Base-by-base conservation (phyloP, 2,888 invertebrate genomes). In the Micropterix aruncella region DNA sequence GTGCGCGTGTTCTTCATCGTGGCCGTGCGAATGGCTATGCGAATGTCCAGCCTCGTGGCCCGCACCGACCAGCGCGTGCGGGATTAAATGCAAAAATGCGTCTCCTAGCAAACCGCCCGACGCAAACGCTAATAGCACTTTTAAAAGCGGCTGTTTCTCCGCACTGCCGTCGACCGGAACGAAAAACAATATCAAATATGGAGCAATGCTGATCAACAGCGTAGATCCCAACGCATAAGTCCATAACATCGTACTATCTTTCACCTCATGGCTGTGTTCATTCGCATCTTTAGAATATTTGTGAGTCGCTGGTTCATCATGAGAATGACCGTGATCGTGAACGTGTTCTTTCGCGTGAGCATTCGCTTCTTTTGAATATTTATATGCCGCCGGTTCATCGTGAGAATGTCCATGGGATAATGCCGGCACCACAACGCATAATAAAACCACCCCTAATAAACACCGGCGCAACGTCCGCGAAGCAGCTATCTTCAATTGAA, bases 51-150 rank as follows among this genome's bases (percentile, higher is more conserved):
- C 72, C 5, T 46, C 51, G 17, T 51, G 55, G n/a, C 51, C 52
- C 46, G 53, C 55, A 2, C 65, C 59, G 45, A 59, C 57, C 18
- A 83, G 75, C 40, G 99, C 95, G 65, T 99, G 99, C 1, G 99
- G 99, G 58, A 99, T 99, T 50, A 99, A 71, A 68, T 99, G 99
- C 3, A 99, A 74, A 63, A 99, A 99, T 0, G 99, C 97, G 71
- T 99, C 99, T 4, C 99, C 99, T 1, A 99, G 73, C 12, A 99
- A 74, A 40, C 99, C 93, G 38, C 95, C 93, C 1, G 94, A 92
- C 1, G 94, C 95, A 65, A 95, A 95, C 14, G 92, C 90, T 40
- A 95, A 64, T 41, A 95, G 72, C 47, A 96, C 77, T 67, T 96
- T 97, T 4, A 97, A 68, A 37, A 92, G 67, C 1, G 92, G 86